Evolutionary conservation across 1,140 invertebrate species (phyloP).

Genomic region (Scaptodrosophila lebanonensis): DNA sequence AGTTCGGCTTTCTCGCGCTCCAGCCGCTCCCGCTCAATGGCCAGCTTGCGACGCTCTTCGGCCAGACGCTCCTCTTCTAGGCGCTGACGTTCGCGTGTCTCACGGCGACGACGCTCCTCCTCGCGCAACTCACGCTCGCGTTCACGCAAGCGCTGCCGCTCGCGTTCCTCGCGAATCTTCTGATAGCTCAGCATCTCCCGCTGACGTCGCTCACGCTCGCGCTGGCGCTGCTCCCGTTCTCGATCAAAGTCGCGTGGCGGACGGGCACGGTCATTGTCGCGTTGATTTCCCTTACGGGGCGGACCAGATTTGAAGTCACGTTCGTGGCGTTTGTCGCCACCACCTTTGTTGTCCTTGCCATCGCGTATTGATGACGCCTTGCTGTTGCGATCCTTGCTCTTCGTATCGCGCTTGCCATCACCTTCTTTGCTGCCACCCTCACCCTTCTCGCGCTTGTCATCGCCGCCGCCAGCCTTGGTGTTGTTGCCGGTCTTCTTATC

Average conservation of each 20-base stretch:
- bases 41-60: slow-evolving; percentile 86
- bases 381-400: slow-evolving; percentile 5
- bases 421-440: background rate
- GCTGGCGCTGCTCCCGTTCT: slow-evolving; percentile 63
- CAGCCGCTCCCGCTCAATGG: slow-evolving; percentile 85
- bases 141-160: slow-evolving; percentile 86
- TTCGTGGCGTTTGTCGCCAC: slow-evolving; percentile 43
- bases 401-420: background rate
- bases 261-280: slow-evolving; percentile 38
- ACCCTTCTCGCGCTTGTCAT: slow-evolving; percentile 31
- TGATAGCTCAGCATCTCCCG: slow-evolving; percentile 72
- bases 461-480: slow-evolving; percentile 57
- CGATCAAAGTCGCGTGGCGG: slow-evolving; percentile 62
- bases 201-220: slow-evolving; percentile 64
- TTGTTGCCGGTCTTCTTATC: slow-evolving; percentile 76
- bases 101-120: slow-evolving; percentile 85
- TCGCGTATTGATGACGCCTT: slow-evolving; percentile 33
- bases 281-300: slow-evolving; percentile 32
- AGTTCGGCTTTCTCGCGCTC: slow-evolving; percentile 89
- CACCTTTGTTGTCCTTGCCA: slow-evolving; percentile 48
- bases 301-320: slow-evolving; percentile 48
- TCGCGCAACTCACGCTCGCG: slow-evolving; percentile 86
- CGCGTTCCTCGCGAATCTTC: slow-evolving; percentile 83
- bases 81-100: slow-evolving; percentile 87
- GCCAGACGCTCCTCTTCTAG: slow-evolving; percentile 88